Evolutionary conservation across 1,140 invertebrate genomes (phyloP), one percentile per base, ranked within the genome.

Genomic region (Oppia nitens): DNA sequence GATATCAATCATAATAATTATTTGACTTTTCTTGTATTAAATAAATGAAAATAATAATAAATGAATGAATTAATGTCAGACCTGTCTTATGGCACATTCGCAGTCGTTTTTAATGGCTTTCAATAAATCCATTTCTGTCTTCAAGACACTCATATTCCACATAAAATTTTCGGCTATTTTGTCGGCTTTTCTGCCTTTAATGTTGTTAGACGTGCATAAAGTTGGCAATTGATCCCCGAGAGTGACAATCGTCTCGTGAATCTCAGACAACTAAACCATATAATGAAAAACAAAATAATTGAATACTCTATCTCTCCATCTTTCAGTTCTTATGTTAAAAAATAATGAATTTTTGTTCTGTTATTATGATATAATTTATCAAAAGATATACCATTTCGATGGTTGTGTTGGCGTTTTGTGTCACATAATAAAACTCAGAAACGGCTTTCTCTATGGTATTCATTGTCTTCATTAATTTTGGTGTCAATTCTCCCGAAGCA

Each of bases 361-460:
- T 11, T 55, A 60, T 62, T 61, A n/a, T n/a, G 20, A 21, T 47
- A n/a, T n/a, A n/a, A n/a, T n/a, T n/a, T 12, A 40, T 40, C 58
- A 21, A 32, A 2, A 50, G 56, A 67, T 61, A 63, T 65, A 72
- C 71, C 66, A 69, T 69, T 63, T 71, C 68, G 65, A 70, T 67
- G 0, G 70, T 65, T 47, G 58, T 59, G 26, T 68, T 66, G 57
- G 71, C 66, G 66, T 66, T 69, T 49, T 68, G 64, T 53, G 70
- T 67, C 17, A 72, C 55, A 53, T 66, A 67, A 57, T 65, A 67
- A 60, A 68, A 72, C 58, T 73, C 70, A 40, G 62, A 60, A 6
- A 74, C 65, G 25, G 72, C 60, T 48, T 29, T 40, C 17, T 61
- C 60, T 28, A 61, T 32, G n/a, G 29, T 48, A 24, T 25, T 20